Conservation (phyloP, 2,113 vertebrate genomes). For the Engystomops pustulosus region DNA sequence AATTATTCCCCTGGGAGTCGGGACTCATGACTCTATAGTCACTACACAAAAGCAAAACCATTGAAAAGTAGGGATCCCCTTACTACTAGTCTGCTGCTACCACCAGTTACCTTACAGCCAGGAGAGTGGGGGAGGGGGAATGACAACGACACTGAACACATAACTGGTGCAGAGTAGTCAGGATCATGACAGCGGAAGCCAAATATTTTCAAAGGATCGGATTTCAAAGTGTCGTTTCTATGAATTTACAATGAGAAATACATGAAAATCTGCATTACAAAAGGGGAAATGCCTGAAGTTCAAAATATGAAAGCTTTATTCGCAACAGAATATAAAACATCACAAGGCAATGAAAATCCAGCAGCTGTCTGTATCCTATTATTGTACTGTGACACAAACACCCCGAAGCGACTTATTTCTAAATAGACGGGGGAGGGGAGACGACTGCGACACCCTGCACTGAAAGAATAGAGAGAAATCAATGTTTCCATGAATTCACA, state of each 20-base stretch:
- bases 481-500: background rate
- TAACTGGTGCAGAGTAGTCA: background rate
- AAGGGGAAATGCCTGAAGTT: background rate
- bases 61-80: no score
- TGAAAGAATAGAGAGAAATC: background rate
- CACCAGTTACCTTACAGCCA: background rate
- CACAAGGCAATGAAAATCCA: background rate
- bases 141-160: background rate
- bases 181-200: background rate
- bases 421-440: background rate
- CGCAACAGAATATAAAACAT: background rate
- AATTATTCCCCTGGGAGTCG: no score
- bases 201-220: background rate
- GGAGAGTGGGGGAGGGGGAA: background rate
- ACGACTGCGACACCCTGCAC: background rate
- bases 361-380: background rate
- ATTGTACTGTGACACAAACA: slow-evolving; percentile 1
- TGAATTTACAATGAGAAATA: background rate
- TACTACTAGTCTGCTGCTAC: background rate
- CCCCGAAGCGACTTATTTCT: background rate
- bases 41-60: no score
- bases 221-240: background rate
- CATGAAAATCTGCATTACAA: background rate
- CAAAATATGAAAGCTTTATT: background rate
- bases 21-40: no score